Evolutionary conservation across 2,113 vertebrate species (phyloP), one percentile per base, ranked within the genome.

Genomic region (Aplodontia rufa): DNA sequence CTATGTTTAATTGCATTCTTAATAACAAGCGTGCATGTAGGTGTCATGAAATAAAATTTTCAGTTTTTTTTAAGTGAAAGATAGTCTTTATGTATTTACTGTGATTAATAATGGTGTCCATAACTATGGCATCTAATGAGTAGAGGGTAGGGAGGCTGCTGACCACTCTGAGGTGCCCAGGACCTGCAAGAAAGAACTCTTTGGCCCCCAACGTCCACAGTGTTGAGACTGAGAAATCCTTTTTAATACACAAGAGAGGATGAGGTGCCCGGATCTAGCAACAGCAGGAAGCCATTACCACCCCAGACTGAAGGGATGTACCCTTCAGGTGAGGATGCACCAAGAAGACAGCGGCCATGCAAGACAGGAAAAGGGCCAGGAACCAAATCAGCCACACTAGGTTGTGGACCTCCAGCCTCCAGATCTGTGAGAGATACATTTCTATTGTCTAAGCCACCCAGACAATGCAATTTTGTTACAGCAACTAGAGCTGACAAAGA

Each of bases 341-440:
- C n/a, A 55, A 71, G 53, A 35, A 64, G 87, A 79, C 24, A 64
- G 22, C 24, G 68, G 2, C 5, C 53, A 22, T 47, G 53, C 5
- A 49, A 45, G 24, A 40, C 28, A 20, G 30, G 24, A 24, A 42
- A 60, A 55, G 49, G 49, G 8, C 24, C 28, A 28, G 49, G n/a
- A 87, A 5, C 17, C 1, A 17, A 58, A 64, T n/a, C 10, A 8
- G 30, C 71, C 6, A 32, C 26, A 76, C 35, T 58, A 10, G 1
- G 66, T 75, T 45, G 45, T 79, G 62, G 40, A 58, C 47, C 89
- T 92, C 78, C 64, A 76, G 22, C 12, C 60, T 90, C 68, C 60
- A 76, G 42, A 60, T 32, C 32, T 53, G 28, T 47, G 17, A 71
- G 60, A 19, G 71, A 94, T 40, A 81, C 14, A 55, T 72, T 92